phyloP scores from a whole-genome alignment of 2,888 invertebrate species.

The Hirtodrosophila duncani region DNA sequence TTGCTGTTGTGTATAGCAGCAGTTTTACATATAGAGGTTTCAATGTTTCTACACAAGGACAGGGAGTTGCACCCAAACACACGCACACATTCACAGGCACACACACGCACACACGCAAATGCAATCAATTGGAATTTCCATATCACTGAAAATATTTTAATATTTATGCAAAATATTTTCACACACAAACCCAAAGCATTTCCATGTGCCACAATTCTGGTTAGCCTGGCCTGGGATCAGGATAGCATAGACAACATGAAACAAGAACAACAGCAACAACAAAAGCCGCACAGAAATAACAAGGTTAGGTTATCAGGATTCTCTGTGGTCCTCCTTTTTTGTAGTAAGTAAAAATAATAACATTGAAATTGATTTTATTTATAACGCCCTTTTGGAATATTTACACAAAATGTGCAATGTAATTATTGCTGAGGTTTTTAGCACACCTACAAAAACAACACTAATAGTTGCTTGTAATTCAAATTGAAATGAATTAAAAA shows the following conservation, averaged over 20 bases:
- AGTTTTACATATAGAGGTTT: too few relatives aligned
- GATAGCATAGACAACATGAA: neutral
- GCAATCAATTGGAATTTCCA: slow-evolving; percentile 68
- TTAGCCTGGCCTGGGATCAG: neutral
- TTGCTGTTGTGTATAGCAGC: too few relatives aligned
- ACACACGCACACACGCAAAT: slow-evolving; percentile 31
- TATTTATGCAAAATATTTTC: slow-evolving; percentile 65
- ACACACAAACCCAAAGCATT: slow-evolving; percentile 21
- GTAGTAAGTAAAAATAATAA: slow-evolving; percentile 50
- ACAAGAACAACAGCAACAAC: slow-evolving; percentile 1
- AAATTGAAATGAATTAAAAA: slow-evolving; percentile 33
- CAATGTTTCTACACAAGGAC: too few relatives aligned
- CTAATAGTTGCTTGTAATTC: slow-evolving; percentile 24
- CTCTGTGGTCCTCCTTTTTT: too few relatives aligned
- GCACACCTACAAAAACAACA: neutral
- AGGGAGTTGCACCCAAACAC: too few relatives aligned
- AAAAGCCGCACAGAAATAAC: too few relatives aligned
- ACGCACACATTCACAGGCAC: neutral
- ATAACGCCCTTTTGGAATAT: slow-evolving; percentile 18
- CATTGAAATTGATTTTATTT: slow-evolving; percentile 48
- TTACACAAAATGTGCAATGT: slow-evolving; percentile 47
- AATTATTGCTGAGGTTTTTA: slow-evolving; percentile 49
- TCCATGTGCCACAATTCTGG: neutral
- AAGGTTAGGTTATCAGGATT: too few relatives aligned
- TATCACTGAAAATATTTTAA: slow-evolving; percentile 68